These are phyloP conservation scores for Enoplosus armatus DNA, from an alignment of 2,797 vertebrate species.

Conservation along the genomic window DNA sequence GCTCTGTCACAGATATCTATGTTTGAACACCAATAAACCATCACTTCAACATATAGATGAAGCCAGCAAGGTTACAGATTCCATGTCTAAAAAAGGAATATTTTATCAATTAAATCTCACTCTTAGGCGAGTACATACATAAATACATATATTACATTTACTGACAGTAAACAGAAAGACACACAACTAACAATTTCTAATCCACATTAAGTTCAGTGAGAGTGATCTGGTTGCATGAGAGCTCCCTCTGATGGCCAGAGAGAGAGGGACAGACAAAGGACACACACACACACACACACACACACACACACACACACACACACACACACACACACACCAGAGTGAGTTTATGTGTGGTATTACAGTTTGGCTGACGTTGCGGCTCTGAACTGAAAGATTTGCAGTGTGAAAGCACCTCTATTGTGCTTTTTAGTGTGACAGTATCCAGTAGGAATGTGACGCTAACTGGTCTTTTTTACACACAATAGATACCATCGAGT, in stretches of 20 bases:
- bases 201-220: neutral
- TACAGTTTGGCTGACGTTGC: conserved; percentile 82
- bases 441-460: conserved; percentile 82
- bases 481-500: conserved; percentile 72
- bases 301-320: conserved; percentile 37
- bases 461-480: conserved; percentile 70
- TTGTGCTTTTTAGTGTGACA: conserved; percentile 78
- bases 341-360: conserved; percentile 63
- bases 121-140: neutral
- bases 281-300: conserved; percentile 16
- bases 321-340: conserved; percentile 19
- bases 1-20: neutral
- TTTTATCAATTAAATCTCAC: neutral
- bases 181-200: conserved; percentile 14
- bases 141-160: neutral
- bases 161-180: conserved; percentile 5
- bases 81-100: neutral
- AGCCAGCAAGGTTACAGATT: neutral
- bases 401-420: conserved; percentile 79
- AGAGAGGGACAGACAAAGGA: neutral
- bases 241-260: conserved; percentile 71
- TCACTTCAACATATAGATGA: neutral
- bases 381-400: conserved; percentile 77
- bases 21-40: neutral
- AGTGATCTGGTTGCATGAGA: conserved; percentile 44